phyloP scores from a whole-genome alignment of 2,797 vertebrate genomes.

The Diceros bicornis region DNA sequence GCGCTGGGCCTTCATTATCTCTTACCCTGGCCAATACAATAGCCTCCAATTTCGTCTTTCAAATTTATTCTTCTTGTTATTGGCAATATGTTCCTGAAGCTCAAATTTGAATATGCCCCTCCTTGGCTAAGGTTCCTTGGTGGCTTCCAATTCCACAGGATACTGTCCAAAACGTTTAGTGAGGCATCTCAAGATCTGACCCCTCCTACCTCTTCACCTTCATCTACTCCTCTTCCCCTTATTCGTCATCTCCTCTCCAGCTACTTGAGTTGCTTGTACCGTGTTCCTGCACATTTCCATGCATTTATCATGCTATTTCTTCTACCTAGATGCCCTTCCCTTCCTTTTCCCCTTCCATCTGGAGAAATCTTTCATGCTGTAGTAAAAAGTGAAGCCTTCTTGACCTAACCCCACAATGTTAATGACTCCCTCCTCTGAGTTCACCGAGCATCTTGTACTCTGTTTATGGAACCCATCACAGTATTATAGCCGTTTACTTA shows the following conservation, averaged over 20 bases:
- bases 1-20: not conserved
- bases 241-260: not conserved
- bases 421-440: not conserved
- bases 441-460: not conserved
- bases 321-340: not conserved
- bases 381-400: not conserved
- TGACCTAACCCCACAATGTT: not conserved
- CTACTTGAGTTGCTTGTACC: not conserved
- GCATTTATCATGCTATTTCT: not conserved
- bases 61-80: not conserved
- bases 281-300: not conserved
- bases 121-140: not conserved
- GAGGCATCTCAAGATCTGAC: not conserved
- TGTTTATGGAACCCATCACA: not conserved
- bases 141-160: not conserved
- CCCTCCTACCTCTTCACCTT: not conserved
- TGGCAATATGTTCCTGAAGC: not conserved
- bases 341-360: not conserved
- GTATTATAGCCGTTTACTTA: not conserved
- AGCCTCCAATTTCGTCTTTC: not conserved
- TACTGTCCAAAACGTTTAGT: not conserved
- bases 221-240: not conserved
- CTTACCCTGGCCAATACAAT: not conserved
- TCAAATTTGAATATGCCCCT: not conserved
- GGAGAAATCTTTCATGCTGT: not conserved